Base-by-base conservation (phyloP, 2,888 invertebrate species). In the Automeris io region DNA sequence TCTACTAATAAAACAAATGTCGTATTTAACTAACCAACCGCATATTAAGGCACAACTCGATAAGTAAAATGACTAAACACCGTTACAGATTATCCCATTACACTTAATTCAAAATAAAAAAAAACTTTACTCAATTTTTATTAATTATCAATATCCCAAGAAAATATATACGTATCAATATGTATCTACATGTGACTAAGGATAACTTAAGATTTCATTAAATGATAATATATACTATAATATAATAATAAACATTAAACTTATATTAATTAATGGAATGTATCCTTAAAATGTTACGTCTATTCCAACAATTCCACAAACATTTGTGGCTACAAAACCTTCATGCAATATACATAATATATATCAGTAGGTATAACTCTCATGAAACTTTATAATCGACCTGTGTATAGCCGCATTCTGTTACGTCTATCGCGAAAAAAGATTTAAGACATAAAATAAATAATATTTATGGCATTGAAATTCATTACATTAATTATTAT, bases 11-110 rank as follows among this genome's bases (percentile, higher is more conserved):
- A 19, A 22, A 16, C 13, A 34, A 22, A 33, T 22, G 12, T 8
- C 4, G 16, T 32, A 23, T 22, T 23, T 9, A 32, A 18, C 18
- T 13, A 37, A 34, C 29, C 46, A 29, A 35, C 16, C 25, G 18
- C 26, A 32, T 54, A 58, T 54, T 65, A 63, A 65, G 64, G 64
- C 65, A 65, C 64, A 57, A 56, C 59, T 58, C 61, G 57, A 56
- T 61, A 54, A 43, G 50, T 55, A 51, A 55, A 50, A 54, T 65
- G 64, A 65, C 64, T 65, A 58, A 46, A 62, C 52, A 60, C 45
- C 39, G 34, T 46, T 49, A 54, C 49, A 39, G 40, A 50, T 7
- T 11, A 33, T 39, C 40, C 37, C 44, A 46, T 21, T 43, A 29
- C 40, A 29, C 13, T 29, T 29, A 29, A 29, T 8, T 16, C n/a